Evolutionary conservation across 2,797 vertebrate genomes (phyloP).

Genomic region (Mallotus villosus): DNA sequence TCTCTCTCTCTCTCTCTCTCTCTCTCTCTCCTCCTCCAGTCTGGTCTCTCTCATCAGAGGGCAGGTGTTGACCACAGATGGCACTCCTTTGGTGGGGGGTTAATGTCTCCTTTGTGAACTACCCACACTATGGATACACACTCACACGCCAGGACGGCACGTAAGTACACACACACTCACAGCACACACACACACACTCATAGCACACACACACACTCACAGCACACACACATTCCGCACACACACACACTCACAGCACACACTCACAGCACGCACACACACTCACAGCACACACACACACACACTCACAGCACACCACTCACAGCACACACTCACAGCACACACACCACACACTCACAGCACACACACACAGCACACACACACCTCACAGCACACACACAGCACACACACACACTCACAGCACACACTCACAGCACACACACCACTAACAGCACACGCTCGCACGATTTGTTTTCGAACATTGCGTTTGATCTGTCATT

Average conservation of each 20-base stretch:
- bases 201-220: too few species aligned
- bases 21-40: conserved; percentile 63
- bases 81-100: conserved; percentile 97
- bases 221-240: conserved; percentile 16
- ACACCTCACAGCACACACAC: neutral
- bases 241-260: neutral
- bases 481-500: too few species aligned
- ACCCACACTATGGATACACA: conserved; percentile 96
- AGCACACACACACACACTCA: conserved; percentile 6
- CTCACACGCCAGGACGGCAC: conserved; percentile 98
- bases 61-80: conserved; percentile 97
- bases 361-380: conserved; percentile 18
- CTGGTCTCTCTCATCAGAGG: conserved; percentile 95
- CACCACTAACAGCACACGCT: neutral
- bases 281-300: neutral
- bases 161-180: conserved; percentile 78
- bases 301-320: conserved; percentile 4
- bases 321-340: conserved; percentile 91
- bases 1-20: conserved; percentile 21
- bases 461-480: too few species aligned
- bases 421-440: conserved; percentile 12
- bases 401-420: conserved; percentile 18
- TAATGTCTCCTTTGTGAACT: conserved; percentile 98
- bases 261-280: too few species aligned
- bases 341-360: conserved; percentile 1